Conservation (phyloP, 2,113 vertebrate genomes). For the Brachypodius melanocephalos region DNA sequence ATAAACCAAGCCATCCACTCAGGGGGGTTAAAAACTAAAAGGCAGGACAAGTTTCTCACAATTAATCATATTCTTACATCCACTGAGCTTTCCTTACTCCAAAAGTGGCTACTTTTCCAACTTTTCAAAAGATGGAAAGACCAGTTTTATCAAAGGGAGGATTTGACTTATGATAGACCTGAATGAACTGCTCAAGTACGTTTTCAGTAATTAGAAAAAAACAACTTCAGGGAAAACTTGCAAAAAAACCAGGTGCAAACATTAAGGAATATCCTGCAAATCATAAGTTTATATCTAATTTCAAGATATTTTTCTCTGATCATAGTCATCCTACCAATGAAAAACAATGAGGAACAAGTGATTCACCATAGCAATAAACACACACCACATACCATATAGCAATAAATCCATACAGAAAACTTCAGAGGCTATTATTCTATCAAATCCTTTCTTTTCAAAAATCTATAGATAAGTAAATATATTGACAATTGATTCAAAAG, state of each 20-base stretch:
- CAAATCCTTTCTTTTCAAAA: background rate
- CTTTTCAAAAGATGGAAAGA: background rate
- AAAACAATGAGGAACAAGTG: slow-evolving; percentile 40
- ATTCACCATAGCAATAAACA: slow-evolving; percentile 13
- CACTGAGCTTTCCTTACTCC: background rate
- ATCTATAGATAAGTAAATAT: background rate
- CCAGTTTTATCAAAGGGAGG: slow-evolving; percentile 7
- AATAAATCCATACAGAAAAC: slow-evolving; percentile 9
- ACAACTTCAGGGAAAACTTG: background rate
- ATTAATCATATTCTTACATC: background rate
- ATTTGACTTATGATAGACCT: background rate
- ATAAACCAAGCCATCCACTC: background rate
- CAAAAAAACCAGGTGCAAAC: slow-evolving; percentile 29
- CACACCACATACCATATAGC: background rate
- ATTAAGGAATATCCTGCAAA: slow-evolving; percentile 28
- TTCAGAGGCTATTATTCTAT: background rate
- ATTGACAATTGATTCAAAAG: background rate
- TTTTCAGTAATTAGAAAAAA: slow-evolving; percentile 45
- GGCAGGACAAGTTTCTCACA: background rate
- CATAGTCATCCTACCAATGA: slow-evolving; percentile 14
- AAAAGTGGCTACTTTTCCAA: background rate
- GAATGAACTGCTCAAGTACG: background rate
- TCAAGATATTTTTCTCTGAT: slow-evolving; percentile 40
- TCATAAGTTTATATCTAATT: slow-evolving; percentile 16
- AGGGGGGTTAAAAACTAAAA: background rate